Conservation (phyloP, 2,888 invertebrate species). For the Lysandra bellargus region DNA sequence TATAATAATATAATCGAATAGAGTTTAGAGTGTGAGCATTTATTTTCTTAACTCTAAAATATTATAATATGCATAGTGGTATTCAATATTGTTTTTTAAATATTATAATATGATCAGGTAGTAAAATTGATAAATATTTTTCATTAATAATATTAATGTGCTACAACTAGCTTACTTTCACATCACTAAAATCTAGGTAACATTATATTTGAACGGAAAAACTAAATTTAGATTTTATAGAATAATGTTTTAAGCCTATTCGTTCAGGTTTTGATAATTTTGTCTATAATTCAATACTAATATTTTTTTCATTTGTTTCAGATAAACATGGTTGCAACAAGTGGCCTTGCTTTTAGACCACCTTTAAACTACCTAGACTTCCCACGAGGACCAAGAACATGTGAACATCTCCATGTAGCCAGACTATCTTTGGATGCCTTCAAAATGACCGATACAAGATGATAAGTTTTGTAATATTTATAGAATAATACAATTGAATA, state of each 20-base stretch:
- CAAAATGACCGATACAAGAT: slow-evolving; percentile 64
- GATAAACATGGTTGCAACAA: slow-evolving; percentile 61
- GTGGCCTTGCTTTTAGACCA: slow-evolving; percentile 38
- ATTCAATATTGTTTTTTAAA: neutral
- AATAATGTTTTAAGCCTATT: no score
- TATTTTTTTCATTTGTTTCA: slow-evolving; percentile 54
- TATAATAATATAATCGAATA: neutral
- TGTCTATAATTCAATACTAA: neutral
- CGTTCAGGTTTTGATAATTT: slow-evolving; percentile 27
- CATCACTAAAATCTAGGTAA: neutral
- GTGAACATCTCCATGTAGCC: slow-evolving; percentile 45
- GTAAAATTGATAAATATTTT: neutral
- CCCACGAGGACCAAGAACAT: slow-evolving; percentile 48
- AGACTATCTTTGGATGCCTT: slow-evolving; percentile 62
- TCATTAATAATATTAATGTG: neutral
- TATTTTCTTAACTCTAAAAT: neutral
- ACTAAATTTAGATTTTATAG: neutral
- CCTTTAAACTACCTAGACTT: slow-evolving; percentile 34
- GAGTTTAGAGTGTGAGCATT: neutral
- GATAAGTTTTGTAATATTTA: slow-evolving; percentile 53
- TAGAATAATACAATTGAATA: slow-evolving; percentile 53
- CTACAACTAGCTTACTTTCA: neutral
- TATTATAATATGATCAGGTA: neutral
- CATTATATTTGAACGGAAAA: neutral
- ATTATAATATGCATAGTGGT: neutral